These are phyloP conservation scores for Coranthus polyacanthus DNA, from an alignment of 2,797 vertebrate species.

Conservation along the genomic window DNA sequence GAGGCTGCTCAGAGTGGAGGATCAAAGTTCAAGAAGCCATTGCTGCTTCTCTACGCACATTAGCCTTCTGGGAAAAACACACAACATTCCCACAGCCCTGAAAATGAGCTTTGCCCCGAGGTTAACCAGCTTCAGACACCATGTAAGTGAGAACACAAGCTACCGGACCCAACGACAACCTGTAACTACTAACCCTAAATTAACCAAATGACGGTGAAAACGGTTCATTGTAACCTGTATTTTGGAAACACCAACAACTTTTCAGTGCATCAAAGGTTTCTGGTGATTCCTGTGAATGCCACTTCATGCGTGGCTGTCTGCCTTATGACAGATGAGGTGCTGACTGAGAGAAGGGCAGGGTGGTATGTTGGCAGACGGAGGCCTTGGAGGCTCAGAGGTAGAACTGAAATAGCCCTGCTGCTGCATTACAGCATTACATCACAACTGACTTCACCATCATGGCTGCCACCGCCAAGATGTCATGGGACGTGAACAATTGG, in stretches of 20 bases:
- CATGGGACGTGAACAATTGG: slow-evolving; percentile 55
- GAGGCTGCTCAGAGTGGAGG: slow-evolving; percentile 49
- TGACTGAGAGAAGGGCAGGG: slow-evolving; percentile 70
- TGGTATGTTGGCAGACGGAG: slow-evolving; percentile 67
- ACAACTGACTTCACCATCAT: slow-evolving; percentile 69
- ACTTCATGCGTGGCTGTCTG: slow-evolving; percentile 48
- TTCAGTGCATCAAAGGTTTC: slow-evolving; percentile 36
- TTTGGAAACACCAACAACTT: slow-evolving; percentile 18
- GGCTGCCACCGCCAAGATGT: slow-evolving; percentile 55
- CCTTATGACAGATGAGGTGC: slow-evolving; percentile 68
- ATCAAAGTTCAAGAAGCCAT: slow-evolving; percentile 75
- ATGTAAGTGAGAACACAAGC: slow-evolving; percentile 53
- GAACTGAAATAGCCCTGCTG: slow-evolving; percentile 76
- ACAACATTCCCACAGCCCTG: slow-evolving; percentile 70
- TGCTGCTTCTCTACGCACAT: slow-evolving; percentile 33
- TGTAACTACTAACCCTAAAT: slow-evolving; percentile 53
- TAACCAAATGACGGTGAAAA: slow-evolving; percentile 42
- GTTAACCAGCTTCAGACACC: slow-evolving; percentile 68
- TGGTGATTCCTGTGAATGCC: slow-evolving; percentile 53
- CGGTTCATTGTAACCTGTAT: slow-evolving; percentile 39
- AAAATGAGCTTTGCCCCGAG: slow-evolving; percentile 59
- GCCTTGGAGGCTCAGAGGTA: slow-evolving; percentile 72
- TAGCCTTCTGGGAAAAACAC: slow-evolving; percentile 57
- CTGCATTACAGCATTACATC: slow-evolving; percentile 77
- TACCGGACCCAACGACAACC: slow-evolving; percentile 30